Evolutionary conservation across 23 tunicate genomes (phyloP), one percentile per base, ranked within the genome.

Genomic region (Aplidium turbinatum): DNA sequence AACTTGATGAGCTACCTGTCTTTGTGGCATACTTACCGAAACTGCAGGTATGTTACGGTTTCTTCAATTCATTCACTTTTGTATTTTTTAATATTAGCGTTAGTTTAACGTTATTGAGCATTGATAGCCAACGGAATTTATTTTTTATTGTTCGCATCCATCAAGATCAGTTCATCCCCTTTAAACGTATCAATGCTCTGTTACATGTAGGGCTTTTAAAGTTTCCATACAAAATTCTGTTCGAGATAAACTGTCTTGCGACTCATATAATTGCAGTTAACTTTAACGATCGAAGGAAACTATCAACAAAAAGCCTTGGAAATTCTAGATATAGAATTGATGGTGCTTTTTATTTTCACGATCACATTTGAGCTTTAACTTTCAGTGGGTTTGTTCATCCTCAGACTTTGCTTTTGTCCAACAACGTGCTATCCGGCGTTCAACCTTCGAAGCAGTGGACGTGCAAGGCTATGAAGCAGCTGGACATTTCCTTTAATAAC

Each of bases 401-500:
- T n/a, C 57, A 75, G 80, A 36, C 54, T 36, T 23, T 75, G 3
- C 46, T 38, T 29, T 19, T 76, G 38, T 65, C 75, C 52, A 31
- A 65, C 35, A 78, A 78, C 53, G 31, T 19, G 0, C 33, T 78
- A 2, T 33, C 35, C 25, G 33, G 11, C 25, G 19, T 51, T 1
- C 33, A 52, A 23, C 1, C 35, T 0, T 22, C 35, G 7, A n/a
- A 3, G 18, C 18, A 3, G 0, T 78, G 83, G 83, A 65, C 19
- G 52, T 29, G 57, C 21, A 31, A 33, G 35, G 25, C 22, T 27
- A 38, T 78, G 32, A 13, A n/a, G 23, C 56, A 63, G 26, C 13
- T 78, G 21, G 83, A 78, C 53, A 29, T 78, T n/a, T 78, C 83
- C n/a, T n/a, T 34, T 23, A 78, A 78, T 28, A 19, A 33, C 1